phyloP scores from a whole-genome alignment of 2,888 invertebrate species.

The Drosophila mayaguana region DNA sequence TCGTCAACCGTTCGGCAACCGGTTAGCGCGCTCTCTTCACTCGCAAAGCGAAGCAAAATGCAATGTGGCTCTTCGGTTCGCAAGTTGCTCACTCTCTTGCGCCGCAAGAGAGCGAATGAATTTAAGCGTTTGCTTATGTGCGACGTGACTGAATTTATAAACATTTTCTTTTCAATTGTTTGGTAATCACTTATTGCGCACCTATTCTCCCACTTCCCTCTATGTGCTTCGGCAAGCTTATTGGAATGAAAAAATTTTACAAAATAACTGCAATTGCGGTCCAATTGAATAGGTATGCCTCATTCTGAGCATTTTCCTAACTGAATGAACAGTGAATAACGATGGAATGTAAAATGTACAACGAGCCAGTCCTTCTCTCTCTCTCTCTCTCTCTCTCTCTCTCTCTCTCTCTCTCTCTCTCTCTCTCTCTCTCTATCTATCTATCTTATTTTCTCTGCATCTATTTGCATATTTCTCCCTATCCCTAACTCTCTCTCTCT shows the following conservation, averaged over 20 bases:
- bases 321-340: not conserved
- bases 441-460: not conserved
- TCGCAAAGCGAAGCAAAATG: not conserved
- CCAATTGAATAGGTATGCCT: not conserved
- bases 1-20: constrained; percentile 44
- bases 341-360: too few relatives aligned
- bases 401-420: not conserved
- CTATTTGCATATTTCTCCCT: too few relatives aligned
- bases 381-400: not conserved
- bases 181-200: not conserved
- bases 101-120: constrained; percentile 12
- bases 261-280: not conserved
- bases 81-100: constrained; percentile 25
- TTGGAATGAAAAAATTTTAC: not conserved
- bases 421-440: not conserved
- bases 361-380: too few relatives aligned
- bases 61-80: constrained; percentile 17
- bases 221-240: not conserved
- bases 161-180: constrained; percentile 11
- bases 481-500: too few relatives aligned
- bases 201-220: not conserved
- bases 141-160: constrained; percentile 14
- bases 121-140: not conserved
- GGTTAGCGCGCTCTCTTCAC: constrained; percentile 36
- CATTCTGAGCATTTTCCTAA: not conserved